Conservation (phyloP, 2,113 vertebrate species). For the Cromileptes altivelis region DNA sequence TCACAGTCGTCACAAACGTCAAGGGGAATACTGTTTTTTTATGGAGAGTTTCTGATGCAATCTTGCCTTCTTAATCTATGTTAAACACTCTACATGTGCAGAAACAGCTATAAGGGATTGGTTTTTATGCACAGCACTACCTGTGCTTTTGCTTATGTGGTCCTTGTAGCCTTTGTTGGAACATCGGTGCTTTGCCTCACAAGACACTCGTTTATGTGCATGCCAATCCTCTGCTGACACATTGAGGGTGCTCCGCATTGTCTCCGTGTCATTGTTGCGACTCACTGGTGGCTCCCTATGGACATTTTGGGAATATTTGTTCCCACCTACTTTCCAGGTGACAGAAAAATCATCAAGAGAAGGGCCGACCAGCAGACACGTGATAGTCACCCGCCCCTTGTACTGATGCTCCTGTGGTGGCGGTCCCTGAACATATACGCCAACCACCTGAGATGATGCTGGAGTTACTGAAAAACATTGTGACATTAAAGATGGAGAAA, state of each 20-base stretch:
- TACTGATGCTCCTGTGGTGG: constrained; percentile 19
- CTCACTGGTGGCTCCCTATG: neutral
- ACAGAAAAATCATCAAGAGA: constrained; percentile 65
- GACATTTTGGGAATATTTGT: fast-evolving
- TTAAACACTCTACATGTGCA: neutral
- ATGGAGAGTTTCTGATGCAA: neutral
- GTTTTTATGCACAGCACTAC: constrained; percentile 2
- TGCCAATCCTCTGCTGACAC: constrained; percentile 64
- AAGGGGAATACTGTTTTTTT: neutral
- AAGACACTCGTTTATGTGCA: constrained; percentile 60
- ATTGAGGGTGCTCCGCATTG: constrained; percentile 55
- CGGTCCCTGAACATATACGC: constrained; percentile 67
- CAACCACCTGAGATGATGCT: constrained; percentile 49
- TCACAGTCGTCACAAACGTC: neutral
- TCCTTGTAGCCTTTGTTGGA: constrained; percentile 22
- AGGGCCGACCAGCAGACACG: constrained; percentile 72
- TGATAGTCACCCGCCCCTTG: constrained; percentile 47
- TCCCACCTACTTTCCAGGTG: constrained; percentile 70
- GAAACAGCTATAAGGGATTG: neutral
- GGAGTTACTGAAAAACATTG: constrained; percentile 64
- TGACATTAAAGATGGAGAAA: neutral
- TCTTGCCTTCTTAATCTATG: neutral
- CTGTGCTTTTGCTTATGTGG: constrained; percentile 70
- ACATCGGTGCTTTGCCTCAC: constrained; percentile 73
- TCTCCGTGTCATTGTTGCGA: constrained; percentile 77